phyloP scores from a whole-genome alignment of 2,888 invertebrate genomes.

The Callyntrura guangdongensis region DNA sequence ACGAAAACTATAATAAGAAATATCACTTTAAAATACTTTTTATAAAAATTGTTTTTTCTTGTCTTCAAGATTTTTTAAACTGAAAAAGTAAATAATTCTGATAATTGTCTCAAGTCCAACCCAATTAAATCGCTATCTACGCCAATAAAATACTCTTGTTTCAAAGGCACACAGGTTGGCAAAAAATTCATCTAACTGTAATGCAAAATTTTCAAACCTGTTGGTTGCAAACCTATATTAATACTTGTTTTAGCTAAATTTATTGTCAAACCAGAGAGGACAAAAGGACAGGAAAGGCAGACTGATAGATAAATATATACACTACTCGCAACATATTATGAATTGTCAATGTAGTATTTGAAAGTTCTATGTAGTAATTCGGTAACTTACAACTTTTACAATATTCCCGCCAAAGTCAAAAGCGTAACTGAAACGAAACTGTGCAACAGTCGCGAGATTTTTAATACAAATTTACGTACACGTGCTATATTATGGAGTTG shows the following conservation, averaged over 20 bases:
- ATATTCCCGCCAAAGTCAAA: constrained; percentile 20
- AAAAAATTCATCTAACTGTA: background rate
- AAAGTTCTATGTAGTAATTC: background rate
- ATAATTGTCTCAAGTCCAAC: constrained; percentile 13
- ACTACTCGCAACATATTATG: constrained; percentile 7
- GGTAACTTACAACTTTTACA: constrained; percentile 38
- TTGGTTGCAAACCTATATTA: too few species aligned
- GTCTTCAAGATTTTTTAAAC: constrained; percentile 1
- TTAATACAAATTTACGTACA: background rate
- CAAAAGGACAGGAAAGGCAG: background rate
- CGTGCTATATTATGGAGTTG: background rate
- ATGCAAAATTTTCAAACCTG: too few species aligned
- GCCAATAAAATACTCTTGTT: constrained; percentile 14
- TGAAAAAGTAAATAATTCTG: background rate
- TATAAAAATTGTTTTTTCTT: background rate
- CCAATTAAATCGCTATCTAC: background rate
- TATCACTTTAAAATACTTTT: background rate
- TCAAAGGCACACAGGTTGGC: constrained; percentile 17
- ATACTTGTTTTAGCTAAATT: background rate
- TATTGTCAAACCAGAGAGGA: background rate
- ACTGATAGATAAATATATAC: background rate
- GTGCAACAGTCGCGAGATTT: constrained; percentile 23
- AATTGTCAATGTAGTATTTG: background rate
- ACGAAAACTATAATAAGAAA: constrained; percentile 4
- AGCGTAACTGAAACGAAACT: background rate